These are phyloP conservation scores for Ophthalmolycus amberensis DNA, from an alignment of 2,113 vertebrate genomes.

Conservation along the genomic window DNA sequence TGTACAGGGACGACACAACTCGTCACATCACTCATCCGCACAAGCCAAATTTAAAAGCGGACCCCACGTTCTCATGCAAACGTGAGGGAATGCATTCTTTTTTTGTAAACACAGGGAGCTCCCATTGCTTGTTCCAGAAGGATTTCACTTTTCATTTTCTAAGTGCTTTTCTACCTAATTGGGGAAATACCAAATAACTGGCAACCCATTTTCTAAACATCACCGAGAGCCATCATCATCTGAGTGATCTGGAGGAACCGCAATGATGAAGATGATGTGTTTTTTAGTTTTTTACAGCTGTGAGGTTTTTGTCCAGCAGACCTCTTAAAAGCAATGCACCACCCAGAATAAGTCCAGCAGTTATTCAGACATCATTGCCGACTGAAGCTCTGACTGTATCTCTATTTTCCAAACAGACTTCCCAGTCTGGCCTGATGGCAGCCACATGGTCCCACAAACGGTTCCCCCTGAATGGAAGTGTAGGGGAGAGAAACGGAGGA, in stretches of 20 bases:
- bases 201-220: background rate
- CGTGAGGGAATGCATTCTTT: background rate
- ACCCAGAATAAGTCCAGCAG: slow-evolving; percentile 17
- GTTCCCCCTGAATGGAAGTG: slow-evolving; percentile 10
- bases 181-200: background rate
- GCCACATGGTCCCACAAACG: slow-evolving; percentile 19
- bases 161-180: background rate
- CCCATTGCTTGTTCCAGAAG: background rate
- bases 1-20: slow-evolving; percentile 65
- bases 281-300: background rate
- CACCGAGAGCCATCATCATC: background rate
- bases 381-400: slow-evolving; percentile 27
- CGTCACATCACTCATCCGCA: slow-evolving; percentile 70
- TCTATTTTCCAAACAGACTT: slow-evolving; percentile 45
- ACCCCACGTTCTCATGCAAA: slow-evolving; percentile 23
- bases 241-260: background rate
- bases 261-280: background rate
- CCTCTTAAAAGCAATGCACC: slow-evolving; percentile 6
- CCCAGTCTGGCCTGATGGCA: slow-evolving; percentile 31
- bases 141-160: background rate
- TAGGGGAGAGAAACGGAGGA: background rate
- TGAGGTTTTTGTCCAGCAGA: slow-evolving; percentile 17
- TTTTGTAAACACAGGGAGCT: slow-evolving; percentile 11
- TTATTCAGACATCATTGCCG: slow-evolving; percentile 26
- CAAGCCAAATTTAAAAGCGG: slow-evolving; percentile 58